Conservation (phyloP, 2,113 vertebrate genomes). For the Cryptomyrus ogoouensis region DNA sequence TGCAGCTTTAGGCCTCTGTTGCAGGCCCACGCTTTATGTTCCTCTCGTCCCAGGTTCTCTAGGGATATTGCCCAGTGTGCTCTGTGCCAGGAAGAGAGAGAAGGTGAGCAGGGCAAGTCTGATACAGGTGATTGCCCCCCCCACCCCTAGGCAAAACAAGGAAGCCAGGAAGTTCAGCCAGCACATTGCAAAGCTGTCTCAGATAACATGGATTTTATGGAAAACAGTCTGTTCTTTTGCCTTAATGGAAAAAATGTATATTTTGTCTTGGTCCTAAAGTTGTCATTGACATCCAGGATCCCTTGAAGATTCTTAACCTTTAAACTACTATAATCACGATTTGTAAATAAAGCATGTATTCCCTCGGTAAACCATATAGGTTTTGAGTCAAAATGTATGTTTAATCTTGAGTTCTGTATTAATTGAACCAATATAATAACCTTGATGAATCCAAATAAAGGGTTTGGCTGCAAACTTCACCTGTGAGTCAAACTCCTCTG, state of each 20-base stretch:
- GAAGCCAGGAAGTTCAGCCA: neutral
- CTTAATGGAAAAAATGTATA: neutral
- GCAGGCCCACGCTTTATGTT: constrained; percentile 4
- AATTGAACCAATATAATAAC: neutral
- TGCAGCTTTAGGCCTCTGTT: constrained; percentile 43
- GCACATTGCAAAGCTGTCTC: neutral
- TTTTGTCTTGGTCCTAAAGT: neutral
- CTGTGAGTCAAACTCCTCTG: neutral
- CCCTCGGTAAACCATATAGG: neutral
- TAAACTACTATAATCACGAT: neutral
- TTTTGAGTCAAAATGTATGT: neutral
- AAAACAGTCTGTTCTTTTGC: neutral
- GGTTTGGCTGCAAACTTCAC: neutral
- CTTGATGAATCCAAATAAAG: neutral
- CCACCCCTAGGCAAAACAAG: neutral
- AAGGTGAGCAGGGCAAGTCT: neutral
- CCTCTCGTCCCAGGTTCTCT: constrained; percentile 9
- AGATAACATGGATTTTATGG: neutral
- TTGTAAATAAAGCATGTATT: neutral
- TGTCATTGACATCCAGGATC: neutral
- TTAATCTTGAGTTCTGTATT: neutral
- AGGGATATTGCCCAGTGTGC: constrained; percentile 47
- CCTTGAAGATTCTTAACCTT: neutral
- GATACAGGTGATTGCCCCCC: neutral
- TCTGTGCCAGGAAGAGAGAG: constrained; percentile 24